phyloP scores from a whole-genome alignment of 2,113 vertebrate species.

The Thermophis baileyi region DNA sequence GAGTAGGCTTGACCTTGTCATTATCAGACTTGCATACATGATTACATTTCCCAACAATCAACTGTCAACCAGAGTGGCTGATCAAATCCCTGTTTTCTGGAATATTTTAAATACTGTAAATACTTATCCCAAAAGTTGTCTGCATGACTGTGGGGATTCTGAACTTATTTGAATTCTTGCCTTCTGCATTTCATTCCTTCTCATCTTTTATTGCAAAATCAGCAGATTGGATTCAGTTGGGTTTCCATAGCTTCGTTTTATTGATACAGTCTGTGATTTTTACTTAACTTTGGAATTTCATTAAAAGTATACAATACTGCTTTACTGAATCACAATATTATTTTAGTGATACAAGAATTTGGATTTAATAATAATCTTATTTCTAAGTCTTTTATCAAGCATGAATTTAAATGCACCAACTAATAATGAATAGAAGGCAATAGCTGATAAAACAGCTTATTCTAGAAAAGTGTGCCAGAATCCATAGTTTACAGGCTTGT shows the following conservation, averaged over 20 bases:
- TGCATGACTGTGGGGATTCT: neutral
- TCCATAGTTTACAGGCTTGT: neutral
- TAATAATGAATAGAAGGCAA: neutral
- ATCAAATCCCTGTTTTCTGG: neutral
- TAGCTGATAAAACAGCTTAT: neutral
- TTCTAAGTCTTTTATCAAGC: neutral
- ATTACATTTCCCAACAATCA: neutral
- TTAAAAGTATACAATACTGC: neutral
- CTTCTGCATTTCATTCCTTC: neutral
- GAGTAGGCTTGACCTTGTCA: neutral
- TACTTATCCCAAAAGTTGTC: neutral
- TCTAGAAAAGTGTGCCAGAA: neutral
- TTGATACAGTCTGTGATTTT: neutral
- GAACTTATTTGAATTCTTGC: neutral
- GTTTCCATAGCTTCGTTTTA: neutral
- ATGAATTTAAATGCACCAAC: neutral
- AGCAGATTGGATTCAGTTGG: neutral
- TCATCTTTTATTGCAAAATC: neutral
- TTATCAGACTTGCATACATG: neutral
- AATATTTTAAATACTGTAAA: neutral
- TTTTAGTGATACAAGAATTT: neutral
- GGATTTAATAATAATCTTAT: neutral
- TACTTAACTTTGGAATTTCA: neutral
- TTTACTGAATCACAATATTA: neutral
- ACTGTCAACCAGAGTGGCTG: neutral